Base-by-base conservation (phyloP, 2,113 vertebrate genomes). In the Castor canadensis region DNA sequence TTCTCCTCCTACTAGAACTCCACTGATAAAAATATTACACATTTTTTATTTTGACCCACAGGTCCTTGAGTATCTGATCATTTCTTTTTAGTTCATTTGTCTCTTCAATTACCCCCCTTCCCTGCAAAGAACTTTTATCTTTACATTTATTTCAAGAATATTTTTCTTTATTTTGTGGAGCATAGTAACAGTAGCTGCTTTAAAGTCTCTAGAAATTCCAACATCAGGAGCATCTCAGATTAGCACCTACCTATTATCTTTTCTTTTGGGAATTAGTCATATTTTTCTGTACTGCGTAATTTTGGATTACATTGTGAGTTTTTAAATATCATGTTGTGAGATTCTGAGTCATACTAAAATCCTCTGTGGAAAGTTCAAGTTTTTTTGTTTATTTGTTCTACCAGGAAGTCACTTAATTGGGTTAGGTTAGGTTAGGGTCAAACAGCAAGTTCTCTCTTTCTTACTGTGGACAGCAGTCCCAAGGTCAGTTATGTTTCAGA, bases 91-190 rank as follows among this genome's bases (percentile, higher is more conserved):
- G 8, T 77, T 45, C 40, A 80, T 91, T 73, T 91, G 26, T 95
- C 49, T 95, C 75, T 76, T 52, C 73, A 52, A 87, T 86, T 82
- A n/a, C 92, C 85, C 24, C 67, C 0, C 69, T 93, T 96, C 45
- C 86, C 73, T 92, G 6, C 69, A 67, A 73, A 89, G 47, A 91
- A 66, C 38, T 6, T 81, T 12, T 81, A 11, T 85, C 15, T 40
- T n/a, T n/a, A n/a, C n/a, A 30, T 40, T 56, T 95, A 52, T 82
- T 94, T 95, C 11, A 86, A 94, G 22, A 89, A 30, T 77, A 22
- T 52, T 96, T 93, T 95, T 96, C 26, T 88, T 80, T 83, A n/a
- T 62, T 56, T 94, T 54, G 35, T 89, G 58, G 24, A 91, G 32
- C 10, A 60, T 66, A 58, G 60, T 93, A 71, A 84, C 13, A 43